Evolutionary conservation across 1,140 invertebrate species (phyloP).

Genomic region (Diabrotica virgifera): DNA sequence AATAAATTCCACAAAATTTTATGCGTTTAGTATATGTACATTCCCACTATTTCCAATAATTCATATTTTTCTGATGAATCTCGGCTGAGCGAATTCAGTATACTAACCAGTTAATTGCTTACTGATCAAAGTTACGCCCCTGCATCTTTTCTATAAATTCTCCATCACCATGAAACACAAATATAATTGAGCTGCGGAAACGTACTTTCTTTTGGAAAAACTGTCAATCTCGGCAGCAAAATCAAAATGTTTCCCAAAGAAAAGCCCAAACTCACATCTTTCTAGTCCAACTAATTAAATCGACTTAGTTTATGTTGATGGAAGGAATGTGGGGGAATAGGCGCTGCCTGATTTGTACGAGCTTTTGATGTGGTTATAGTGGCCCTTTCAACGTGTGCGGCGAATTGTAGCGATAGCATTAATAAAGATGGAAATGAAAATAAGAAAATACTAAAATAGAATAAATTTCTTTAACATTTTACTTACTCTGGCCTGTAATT

Average conservation of each 20-base stretch:
- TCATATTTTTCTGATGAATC: too few relatives aligned
- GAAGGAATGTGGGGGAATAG: neutral
- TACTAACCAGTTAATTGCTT: too few relatives aligned
- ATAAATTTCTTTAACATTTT: too few relatives aligned
- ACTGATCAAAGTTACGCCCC: too few relatives aligned
- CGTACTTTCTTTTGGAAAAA: conserved; percentile 6
- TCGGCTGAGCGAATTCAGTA: too few relatives aligned
- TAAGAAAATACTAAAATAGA: too few relatives aligned
- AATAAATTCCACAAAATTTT: too few relatives aligned
- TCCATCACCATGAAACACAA: conserved; percentile 8
- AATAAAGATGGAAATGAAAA: too few relatives aligned
- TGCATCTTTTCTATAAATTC: neutral
- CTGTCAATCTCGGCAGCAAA: conserved; percentile 5
- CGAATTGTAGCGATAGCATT: neutral
- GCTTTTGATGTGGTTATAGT: neutral
- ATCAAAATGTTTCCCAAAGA: conserved; percentile 1
- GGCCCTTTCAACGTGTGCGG: neutral
- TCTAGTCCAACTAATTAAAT: conserved; percentile 2
- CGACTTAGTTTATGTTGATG: conserved; percentile 5
- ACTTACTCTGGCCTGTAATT: too few relatives aligned
- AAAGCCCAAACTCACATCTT: neutral
- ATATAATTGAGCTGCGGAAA: conserved; percentile 4
- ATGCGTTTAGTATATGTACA: too few relatives aligned
- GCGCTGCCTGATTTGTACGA: neutral
- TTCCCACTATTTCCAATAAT: too few relatives aligned